phyloP scores from a whole-genome alignment of 2,113 vertebrate species.

The Crocuta crocuta region DNA sequence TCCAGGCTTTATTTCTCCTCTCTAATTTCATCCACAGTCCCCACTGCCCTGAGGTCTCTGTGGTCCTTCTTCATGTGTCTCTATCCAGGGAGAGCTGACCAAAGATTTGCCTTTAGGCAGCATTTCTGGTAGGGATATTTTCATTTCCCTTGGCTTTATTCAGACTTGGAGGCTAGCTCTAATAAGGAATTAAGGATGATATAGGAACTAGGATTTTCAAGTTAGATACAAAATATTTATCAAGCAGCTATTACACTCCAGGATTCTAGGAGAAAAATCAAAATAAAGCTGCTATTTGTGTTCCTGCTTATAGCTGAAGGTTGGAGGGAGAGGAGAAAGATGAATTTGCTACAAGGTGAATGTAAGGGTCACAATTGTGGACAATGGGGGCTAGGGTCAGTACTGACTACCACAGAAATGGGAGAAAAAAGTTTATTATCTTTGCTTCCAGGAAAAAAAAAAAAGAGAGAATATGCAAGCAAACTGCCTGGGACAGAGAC shows the following conservation, averaged over 20 bases:
- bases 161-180: neutral
- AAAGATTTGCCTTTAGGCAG: neutral
- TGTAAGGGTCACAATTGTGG: neutral
- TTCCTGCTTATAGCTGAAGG: neutral
- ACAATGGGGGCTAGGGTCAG: neutral
- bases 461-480: neutral
- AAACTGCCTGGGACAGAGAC: neutral
- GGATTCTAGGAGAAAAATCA: neutral
- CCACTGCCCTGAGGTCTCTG: neutral
- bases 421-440: neutral
- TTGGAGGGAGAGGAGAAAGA: neutral
- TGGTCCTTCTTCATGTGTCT: neutral
- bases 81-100: neutral
- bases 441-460: neutral
- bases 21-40: neutral
- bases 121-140: neutral
- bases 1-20: neutral
- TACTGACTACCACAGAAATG: neutral
- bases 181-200: neutral
- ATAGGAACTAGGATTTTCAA: neutral
- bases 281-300: neutral
- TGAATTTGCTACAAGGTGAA: neutral
- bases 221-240: neutral
- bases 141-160: neutral
- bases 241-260: neutral